Conservation (phyloP, 2,113 vertebrate genomes). For the Catharus bicknelli region DNA sequence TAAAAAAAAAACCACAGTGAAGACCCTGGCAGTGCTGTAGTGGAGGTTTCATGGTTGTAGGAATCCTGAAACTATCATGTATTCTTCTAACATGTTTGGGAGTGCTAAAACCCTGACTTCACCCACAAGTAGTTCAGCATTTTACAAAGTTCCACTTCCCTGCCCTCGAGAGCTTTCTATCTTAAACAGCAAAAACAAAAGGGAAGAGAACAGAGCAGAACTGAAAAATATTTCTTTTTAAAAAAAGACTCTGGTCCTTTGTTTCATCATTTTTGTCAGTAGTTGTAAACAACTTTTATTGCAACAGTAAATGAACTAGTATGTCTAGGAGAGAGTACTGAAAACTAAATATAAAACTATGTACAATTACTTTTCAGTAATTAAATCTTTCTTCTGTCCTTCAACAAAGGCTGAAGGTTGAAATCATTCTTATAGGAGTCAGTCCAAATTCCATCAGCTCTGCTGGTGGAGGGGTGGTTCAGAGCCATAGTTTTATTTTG, state of each 20-base stretch:
- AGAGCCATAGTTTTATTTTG: neutral
- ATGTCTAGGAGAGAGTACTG: neutral
- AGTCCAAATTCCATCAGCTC: neutral
- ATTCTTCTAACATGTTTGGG: neutral
- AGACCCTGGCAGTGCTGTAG: slow-evolving; percentile 25
- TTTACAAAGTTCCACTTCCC: slow-evolving; percentile 12
- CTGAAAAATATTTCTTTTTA: neutral
- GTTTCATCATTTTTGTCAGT: neutral
- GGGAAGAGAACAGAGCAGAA: neutral
- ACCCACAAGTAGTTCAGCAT: neutral
- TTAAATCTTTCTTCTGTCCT: neutral
- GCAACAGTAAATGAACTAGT: neutral
- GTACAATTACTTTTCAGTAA: neutral
- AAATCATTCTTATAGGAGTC: neutral
- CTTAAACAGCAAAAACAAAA: neutral
- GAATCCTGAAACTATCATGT: neutral
- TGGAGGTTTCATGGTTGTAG: neutral
- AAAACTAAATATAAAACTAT: neutral
- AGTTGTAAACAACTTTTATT: neutral
- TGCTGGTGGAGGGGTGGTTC: neutral
- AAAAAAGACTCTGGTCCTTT: neutral
- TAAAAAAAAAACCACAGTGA: neutral
- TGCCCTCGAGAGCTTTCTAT: slow-evolving; percentile 14
- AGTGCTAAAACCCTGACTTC: slow-evolving; percentile 8
- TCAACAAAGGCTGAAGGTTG: neutral